These are phyloP conservation scores for Fistularia commersonii DNA, from an alignment of 2,797 vertebrate species.

Conservation along the genomic window DNA sequence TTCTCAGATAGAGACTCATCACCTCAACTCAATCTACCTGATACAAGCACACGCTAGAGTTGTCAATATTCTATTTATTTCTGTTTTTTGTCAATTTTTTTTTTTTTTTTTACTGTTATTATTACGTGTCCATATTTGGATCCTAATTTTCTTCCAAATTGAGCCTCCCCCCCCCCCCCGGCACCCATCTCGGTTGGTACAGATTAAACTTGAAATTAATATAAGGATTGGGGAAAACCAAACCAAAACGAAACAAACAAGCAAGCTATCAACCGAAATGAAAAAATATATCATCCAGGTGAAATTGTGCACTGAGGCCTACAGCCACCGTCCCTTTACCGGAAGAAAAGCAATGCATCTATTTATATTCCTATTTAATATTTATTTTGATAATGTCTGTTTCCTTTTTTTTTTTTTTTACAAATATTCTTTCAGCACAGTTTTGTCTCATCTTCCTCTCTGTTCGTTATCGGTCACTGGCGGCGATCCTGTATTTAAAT, in stretches of 20 bases:
- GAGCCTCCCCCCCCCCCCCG: too few relatives aligned
- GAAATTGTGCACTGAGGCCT: slow-evolving; percentile 49
- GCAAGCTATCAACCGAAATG: not conserved
- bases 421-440: slow-evolving; percentile 58
- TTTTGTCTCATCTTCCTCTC: slow-evolving; percentile 58
- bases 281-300: slow-evolving; percentile 25
- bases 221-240: slow-evolving; percentile 11
- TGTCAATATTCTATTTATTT: slow-evolving; percentile 57
- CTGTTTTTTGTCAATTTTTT: slow-evolving; percentile 14
- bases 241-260: not conserved
- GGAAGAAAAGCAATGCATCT: slow-evolving; percentile 65
- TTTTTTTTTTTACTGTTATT: slow-evolving; percentile 3
- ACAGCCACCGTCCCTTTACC: slow-evolving; percentile 35
- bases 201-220: not conserved
- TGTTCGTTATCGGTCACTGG: slow-evolving; percentile 60
- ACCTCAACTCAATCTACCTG: slow-evolving; percentile 69
- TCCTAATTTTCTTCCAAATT: slow-evolving; percentile 4
- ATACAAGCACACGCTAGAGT: slow-evolving; percentile 46
- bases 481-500: slow-evolving; percentile 74
- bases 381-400: slow-evolving; percentile 76
- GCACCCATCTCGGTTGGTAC: too few relatives aligned
- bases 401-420: slow-evolving; percentile 43
- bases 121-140: slow-evolving; percentile 39
- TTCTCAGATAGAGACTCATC: slow-evolving; percentile 49
- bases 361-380: slow-evolving; percentile 85